Percentiles rank a stretch among this genome's conserved stretches.
These are phyloP conservation scores for Tricholaema leucomelas DNA, from an alignment of 2,113 vertebrate species.

Conservation along the genomic window DNA sequence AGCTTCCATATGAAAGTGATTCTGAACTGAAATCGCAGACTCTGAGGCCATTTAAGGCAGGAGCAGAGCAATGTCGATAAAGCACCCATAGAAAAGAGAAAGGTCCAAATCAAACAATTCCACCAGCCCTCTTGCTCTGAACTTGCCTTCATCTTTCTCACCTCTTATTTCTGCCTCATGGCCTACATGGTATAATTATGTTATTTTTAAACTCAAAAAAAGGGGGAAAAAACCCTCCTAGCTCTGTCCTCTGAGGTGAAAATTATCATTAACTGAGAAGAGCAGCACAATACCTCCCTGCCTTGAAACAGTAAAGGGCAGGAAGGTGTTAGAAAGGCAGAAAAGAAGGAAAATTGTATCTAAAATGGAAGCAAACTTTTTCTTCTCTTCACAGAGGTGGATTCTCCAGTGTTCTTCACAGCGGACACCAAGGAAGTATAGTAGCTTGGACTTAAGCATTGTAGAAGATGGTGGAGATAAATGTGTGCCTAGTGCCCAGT, in stretches of 20 bases:
- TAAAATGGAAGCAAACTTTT: neutral
- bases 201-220: neutral
- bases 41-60: neutral
- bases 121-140: neutral
- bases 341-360: neutral
- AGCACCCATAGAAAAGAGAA: neutral
- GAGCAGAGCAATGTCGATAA: neutral
- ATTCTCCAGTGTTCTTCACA: neutral
- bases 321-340: neutral
- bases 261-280: neutral
- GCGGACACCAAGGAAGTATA: neutral
- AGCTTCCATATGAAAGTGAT: neutral
- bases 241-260: neutral
- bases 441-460: neutral
- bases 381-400: neutral
- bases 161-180: neutral
- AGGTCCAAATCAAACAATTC: neutral
- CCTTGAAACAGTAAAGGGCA: neutral
- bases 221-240: neutral
- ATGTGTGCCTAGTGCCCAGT: rapidly evolving
- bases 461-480: neutral
- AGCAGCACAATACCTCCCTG: neutral
- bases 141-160: neutral
- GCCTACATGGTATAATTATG: neutral
- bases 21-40: neutral